A percentile compares a stretch with the other conserved stretches of the same genome.
Conservation (phyloP, 2,888 invertebrate genomes). For the Brassicogethes aeneus region DNA sequence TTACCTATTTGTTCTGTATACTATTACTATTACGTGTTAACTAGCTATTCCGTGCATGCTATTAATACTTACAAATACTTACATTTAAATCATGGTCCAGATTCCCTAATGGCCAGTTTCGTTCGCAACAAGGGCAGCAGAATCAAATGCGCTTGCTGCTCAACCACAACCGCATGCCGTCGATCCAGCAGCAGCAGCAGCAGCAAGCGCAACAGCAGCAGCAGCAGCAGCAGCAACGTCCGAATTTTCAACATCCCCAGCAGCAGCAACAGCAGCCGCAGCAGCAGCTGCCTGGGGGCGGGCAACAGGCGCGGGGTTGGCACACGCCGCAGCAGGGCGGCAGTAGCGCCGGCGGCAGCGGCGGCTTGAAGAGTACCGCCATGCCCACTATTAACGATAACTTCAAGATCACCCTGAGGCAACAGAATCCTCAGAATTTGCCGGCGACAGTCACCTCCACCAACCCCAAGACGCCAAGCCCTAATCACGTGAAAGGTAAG, state of each 20-base stretch:
- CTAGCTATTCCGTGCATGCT: no score
- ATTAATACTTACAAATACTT: no score
- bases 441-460: constrained; percentile 60
- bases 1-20: no score
- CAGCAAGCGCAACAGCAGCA: constrained; percentile 12
- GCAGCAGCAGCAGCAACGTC: constrained; percentile 18
- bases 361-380: constrained; percentile 16
- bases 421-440: constrained; percentile 17
- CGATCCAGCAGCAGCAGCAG: constrained; percentile 12
- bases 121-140: neutral
- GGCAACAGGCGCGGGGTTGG: constrained; percentile 42
- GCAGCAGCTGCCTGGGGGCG: constrained; percentile 1
- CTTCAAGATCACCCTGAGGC: constrained; percentile 60
- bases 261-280: constrained; percentile 16
- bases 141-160: constrained; percentile 8
- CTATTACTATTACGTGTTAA: no score
- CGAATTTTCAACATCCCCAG: no score
- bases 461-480: constrained; percentile 79
- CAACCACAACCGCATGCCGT: constrained; percentile 19
- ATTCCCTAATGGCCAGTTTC: no score
- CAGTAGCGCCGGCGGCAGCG: constrained; percentile 12
- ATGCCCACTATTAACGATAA: constrained; percentile 46
- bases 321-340: constrained; percentile 58
- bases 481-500: constrained; percentile 47
- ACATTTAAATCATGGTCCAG: no score